Evolutionary conservation across 2,888 invertebrate genomes (phyloP).

Genomic region (Rhaphigaster nebulosa): DNA sequence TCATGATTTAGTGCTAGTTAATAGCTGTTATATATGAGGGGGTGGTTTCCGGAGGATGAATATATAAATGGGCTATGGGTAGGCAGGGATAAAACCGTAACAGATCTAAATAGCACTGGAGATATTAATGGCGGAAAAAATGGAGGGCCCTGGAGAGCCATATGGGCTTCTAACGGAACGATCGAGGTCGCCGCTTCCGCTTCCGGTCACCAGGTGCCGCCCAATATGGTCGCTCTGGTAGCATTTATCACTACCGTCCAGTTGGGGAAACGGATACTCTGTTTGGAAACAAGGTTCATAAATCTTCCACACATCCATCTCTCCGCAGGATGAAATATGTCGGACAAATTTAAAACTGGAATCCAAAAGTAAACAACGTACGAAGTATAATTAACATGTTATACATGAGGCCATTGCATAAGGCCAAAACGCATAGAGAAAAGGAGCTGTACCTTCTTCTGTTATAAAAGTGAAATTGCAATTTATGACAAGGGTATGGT

Average conservation of each 20-base stretch:
- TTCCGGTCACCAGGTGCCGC: slow-evolving; percentile 36
- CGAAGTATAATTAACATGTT: no score
- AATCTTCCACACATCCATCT: background rate
- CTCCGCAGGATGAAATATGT: background rate
- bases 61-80: slow-evolving; percentile 16
- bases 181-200: slow-evolving; percentile 46
- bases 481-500: no score
- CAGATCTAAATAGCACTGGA: slow-evolving; percentile 34
- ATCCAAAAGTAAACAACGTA: no score
- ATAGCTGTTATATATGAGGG: slow-evolving; percentile 21
- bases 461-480: no score
- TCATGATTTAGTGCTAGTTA: slow-evolving; percentile 5
- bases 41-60: slow-evolving; percentile 19
- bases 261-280: background rate
- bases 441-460: no score
- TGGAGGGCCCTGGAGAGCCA: background rate
- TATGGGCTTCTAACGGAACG: slow-evolving; percentile 35
- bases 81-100: slow-evolving; percentile 10
- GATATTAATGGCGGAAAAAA: slow-evolving; percentile 48
- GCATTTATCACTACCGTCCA: background rate
- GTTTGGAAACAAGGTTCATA: slow-evolving; percentile 1
- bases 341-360: background rate
- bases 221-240: slow-evolving; percentile 16
- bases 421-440: no score
- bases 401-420: no score